Base-by-base conservation (phyloP, 2,888 invertebrate species). In the Aleiodes testaceus region DNA sequence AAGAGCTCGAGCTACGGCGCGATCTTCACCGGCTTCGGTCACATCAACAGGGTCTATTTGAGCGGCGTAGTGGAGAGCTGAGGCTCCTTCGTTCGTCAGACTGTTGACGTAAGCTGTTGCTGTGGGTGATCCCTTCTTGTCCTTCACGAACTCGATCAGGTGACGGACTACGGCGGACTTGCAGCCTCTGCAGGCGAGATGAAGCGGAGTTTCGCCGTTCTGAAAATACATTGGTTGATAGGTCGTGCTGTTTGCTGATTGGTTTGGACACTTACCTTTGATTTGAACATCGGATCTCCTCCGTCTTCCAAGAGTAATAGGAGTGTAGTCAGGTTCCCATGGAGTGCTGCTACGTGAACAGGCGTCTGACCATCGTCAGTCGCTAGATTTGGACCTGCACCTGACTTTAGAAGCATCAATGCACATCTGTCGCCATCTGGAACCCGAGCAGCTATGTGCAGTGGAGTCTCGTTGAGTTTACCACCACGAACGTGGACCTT, bases 361-460 rank as follows among this genome's bases (percentile, higher is more conserved):
- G 99, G 97, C 0, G 98, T 98, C 89, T 98, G 96, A 1, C 98
- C 98, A 87, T 98, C 97, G 86, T 97, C 96, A 72, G 97, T 98
- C 2, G 94, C 93, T 74, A 98, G 92, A 88, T 99, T 99, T 0
- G 98, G 97, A 72, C 97, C 95, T 7, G 99, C 99, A 0, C 99
- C 99, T 2, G 98, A 98, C 88, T 99, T 99, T 45, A 99, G 89
- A 75, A 99, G 89, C 98, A 99, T 98, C 79, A 98, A 91, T 3
- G 98, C 98, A 88, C 99, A 99, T 81, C 94, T 92, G 84, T 96
- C 95, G 3, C 96, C 96, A 80, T 95, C 97, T 80, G 93, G 93
- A 72, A 97, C 96, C 76, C 97, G 90, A 0, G 98, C 96, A n/a
- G 98, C 98, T 74, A 99, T 97, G 85, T 99, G 99, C 44, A 99